Evolutionary conservation across 2,113 vertebrate genomes (phyloP).

Genomic region (Calidris pugnax): DNA sequence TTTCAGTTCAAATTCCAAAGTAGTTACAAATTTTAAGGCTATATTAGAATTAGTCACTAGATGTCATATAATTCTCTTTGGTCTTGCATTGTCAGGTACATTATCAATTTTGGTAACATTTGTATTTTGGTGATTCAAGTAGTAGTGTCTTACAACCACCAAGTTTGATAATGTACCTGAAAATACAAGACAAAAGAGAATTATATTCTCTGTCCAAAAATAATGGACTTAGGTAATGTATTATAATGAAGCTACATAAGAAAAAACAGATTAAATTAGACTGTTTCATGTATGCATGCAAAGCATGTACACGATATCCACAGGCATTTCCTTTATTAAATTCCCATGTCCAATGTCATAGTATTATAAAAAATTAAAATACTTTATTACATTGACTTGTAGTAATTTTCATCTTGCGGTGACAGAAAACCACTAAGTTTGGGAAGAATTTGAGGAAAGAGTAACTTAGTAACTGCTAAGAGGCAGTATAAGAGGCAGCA

Average conservation of each 20-base stretch:
- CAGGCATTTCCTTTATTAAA: not conserved
- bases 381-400: not conserved
- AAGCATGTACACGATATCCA: accelerated
- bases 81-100: too few species aligned
- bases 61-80: not conserved
- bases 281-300: not conserved
- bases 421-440: not conserved
- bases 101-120: not conserved
- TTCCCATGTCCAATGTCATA: not conserved
- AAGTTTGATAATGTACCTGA: not conserved
- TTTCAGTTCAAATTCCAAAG: not conserved
- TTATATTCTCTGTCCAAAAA: not conserved
- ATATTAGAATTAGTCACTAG: not conserved
- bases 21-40: not conserved
- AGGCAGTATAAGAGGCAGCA: not conserved
- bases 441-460: not conserved
- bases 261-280: not conserved
- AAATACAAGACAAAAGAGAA: not conserved
- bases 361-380: not conserved
- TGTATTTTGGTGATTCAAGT: not conserved
- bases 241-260: not conserved
- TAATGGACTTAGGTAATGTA: not conserved
- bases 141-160: not conserved
- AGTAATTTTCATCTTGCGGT: not conserved
- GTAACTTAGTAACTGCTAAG: not conserved